Percentiles rank a stretch among this genome's conserved stretches.
Conservation (phyloP, 2,888 invertebrate genomes). For the Lasioglossum villosulum region DNA sequence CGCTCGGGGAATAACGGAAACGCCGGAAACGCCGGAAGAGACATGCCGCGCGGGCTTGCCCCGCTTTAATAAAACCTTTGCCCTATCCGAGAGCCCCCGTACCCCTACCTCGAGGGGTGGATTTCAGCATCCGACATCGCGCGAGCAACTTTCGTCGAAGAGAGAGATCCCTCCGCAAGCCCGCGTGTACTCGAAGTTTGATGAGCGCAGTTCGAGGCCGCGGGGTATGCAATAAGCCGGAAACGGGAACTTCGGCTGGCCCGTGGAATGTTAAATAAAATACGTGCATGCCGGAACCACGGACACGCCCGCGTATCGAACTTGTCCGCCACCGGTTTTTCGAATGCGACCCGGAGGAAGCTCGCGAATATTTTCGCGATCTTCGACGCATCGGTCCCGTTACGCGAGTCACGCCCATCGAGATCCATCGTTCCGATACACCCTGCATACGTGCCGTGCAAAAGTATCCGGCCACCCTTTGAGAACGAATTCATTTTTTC, state of each 20-base stretch:
- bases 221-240: slow-evolving; percentile 46
- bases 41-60: slow-evolving; percentile 17
- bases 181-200: slow-evolving; percentile 36
- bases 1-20: slow-evolving; percentile 42
- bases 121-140: slow-evolving; percentile 6
- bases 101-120: background rate
- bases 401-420: background rate
- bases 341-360: background rate
- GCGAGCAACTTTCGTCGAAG: slow-evolving; percentile 16
- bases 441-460: background rate
- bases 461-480: too few relatives aligned
- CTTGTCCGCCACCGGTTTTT: background rate
- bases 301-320: background rate
- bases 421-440: background rate
- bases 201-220: slow-evolving; percentile 32
- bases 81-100: background rate
- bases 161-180: background rate
- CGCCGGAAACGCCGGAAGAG: slow-evolving; percentile 12
- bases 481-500: too few relatives aligned
- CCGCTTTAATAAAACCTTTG: slow-evolving; percentile 23
- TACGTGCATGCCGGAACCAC: background rate
- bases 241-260: slow-evolving; percentile 34
- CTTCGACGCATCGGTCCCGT: background rate
- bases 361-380: background rate
- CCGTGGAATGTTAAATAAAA: slow-evolving; percentile 50